Evolutionary conservation across 23 tunicate species (phyloP).

Genomic region (Botrylloides violaceus): DNA sequence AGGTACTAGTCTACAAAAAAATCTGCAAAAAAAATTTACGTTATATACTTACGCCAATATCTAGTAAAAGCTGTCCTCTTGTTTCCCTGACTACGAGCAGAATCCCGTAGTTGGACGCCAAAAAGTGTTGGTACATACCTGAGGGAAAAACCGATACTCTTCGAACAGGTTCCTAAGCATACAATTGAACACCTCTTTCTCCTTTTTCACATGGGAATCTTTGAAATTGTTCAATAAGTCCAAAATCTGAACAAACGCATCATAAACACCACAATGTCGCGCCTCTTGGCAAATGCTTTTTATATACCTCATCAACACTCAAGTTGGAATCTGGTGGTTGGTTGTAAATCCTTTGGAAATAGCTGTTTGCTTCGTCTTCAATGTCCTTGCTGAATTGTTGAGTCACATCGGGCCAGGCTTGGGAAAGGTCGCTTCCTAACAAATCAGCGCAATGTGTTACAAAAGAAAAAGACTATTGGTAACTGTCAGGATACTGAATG

Average conservation of each 20-base stretch:
- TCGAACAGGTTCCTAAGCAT: slow-evolving; percentile 90
- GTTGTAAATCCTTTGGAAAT: slow-evolving; percentile 83
- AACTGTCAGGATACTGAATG: no score
- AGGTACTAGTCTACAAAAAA: no score
- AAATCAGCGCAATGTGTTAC: no score
- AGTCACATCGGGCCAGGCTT: slow-evolving; percentile 86
- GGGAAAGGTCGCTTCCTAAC: slow-evolving; percentile 49
- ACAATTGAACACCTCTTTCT: slow-evolving; percentile 84
- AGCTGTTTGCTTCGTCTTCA: slow-evolving; percentile 91
- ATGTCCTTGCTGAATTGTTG: slow-evolving; percentile 87
- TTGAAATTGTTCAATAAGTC: slow-evolving; percentile 70
- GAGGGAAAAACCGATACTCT: slow-evolving; percentile 83
- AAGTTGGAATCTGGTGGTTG: slow-evolving; percentile 71
- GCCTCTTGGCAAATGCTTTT: no score
- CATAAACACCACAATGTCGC: no score
- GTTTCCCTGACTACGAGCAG: no score
- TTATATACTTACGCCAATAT: no score
- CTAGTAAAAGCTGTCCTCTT: no score
- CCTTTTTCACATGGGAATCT: slow-evolving; percentile 68
- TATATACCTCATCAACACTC: slow-evolving; percentile 45
- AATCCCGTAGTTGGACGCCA: no score
- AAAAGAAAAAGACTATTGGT: no score
- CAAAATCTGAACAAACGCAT: slow-evolving; percentile 57
- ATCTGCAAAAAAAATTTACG: no score
- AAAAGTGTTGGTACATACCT: no score